Evolutionary conservation across 1,140 invertebrate genomes (phyloP).

Genomic region (Drosophila tani): DNA sequence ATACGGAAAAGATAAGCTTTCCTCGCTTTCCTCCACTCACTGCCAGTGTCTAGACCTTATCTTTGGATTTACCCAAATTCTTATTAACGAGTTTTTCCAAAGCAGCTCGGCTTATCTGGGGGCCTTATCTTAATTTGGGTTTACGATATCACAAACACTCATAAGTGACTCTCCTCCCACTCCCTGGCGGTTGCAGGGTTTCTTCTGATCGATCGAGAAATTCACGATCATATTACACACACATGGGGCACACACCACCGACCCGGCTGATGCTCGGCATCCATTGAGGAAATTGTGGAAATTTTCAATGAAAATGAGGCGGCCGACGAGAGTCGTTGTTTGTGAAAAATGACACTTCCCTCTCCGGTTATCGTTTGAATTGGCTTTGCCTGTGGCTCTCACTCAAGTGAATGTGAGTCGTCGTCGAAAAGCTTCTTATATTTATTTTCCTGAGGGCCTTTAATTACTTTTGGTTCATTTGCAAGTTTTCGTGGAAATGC

Average conservation of each 20-base stretch:
- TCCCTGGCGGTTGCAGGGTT: slow-evolving; percentile 63
- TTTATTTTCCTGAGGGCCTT: slow-evolving; percentile 26
- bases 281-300: slow-evolving; percentile 75
- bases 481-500: slow-evolving; percentile 38
- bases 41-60: neutral
- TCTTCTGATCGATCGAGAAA: slow-evolving; percentile 58
- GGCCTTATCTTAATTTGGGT: slow-evolving; percentile 75
- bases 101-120: slow-evolving; percentile 25
- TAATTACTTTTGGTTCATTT: slow-evolving; percentile 33
- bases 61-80: slow-evolving; percentile 22
- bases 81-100: slow-evolving; percentile 21
- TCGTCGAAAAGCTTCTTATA: slow-evolving; percentile 11
- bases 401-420: neutral
- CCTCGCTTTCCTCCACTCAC: neutral
- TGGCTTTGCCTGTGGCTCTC: slow-evolving; percentile 3
- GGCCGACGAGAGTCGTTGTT: slow-evolving; percentile 57
- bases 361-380: slow-evolving; percentile 32
- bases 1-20: slow-evolving; percentile 18
- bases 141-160: slow-evolving; percentile 65
- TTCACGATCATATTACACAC: slow-evolving; percentile 70
- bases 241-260: slow-evolving; percentile 20
- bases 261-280: slow-evolving; percentile 3
- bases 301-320: slow-evolving; percentile 71
- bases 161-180: slow-evolving; percentile 49
- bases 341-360: slow-evolving; percentile 71